Evolutionary conservation across 2,888 invertebrate genomes (phyloP), one percentile per base, ranked within the genome.

Genomic region (Drosophila pegasa): DNA sequence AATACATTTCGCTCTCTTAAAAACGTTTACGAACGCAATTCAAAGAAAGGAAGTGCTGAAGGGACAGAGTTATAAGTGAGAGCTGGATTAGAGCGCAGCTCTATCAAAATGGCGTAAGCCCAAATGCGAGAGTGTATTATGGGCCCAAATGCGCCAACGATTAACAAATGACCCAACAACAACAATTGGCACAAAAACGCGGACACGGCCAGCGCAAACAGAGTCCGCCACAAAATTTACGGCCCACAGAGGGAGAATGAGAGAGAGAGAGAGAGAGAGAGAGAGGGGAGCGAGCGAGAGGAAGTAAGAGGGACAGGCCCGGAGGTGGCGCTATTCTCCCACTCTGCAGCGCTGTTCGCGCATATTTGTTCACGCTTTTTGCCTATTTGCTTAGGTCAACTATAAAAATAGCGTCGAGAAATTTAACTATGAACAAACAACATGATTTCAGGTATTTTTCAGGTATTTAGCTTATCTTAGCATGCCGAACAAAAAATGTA

Each of bases 321-420:
- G 3, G 29, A 29, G 20, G 9, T 25, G 10, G 2, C 8, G 22
- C 43, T 25, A 6, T 25, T 25, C 31, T 12, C 12, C 31, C 31
- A 31, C 31, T 25, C 9, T 45, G 27, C 2, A 1, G 45, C 27
- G 1, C 27, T 27, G 27, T 12, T 45, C 10, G 27, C 45, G 29
- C 29, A 20, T 31, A 35, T 54, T 45, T 45, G 45, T 27, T 16
- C 27, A 12, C 45, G 55, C 50, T 71, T 58, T 55, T 59, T 29
- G 58, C 45, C 62, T 63, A 75, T 78, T 77, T 77, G 75, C 75
- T 78, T 75, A 72, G 75, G 72, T 75, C 77, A 78, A 75, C 72
- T 65, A 78, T 78, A 58, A 78, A 77, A 72, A 67, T 76, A 54
- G 33, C 54, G 50, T 55, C 54, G 38, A 41, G 43, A 51, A 65